Base-by-base conservation (phyloP, 2,113 vertebrate species). In the Notarius lentiginosus region DNA sequence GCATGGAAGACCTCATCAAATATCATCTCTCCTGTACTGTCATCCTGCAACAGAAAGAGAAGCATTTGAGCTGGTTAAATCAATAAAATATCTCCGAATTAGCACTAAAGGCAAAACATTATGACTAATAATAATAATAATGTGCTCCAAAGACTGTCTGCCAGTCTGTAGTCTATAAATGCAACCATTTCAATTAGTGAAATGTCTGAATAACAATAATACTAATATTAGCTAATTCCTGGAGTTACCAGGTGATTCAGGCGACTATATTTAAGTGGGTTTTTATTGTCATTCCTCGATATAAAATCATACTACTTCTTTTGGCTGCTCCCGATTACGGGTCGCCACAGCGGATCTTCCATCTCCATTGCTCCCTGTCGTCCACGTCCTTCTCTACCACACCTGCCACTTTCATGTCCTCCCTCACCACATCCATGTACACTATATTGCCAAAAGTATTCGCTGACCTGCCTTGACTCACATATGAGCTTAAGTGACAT, bases 1-100 rank as follows among this genome's bases (percentile, higher is more conserved):
- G 97, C 97, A 1, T 97, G 96, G 91, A 99, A 99, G 76, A 99
- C 97, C 92, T 99, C 97, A 88, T 99, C 98, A 73, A 99, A 99
- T 89, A 99, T 97, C 93, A 99, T 97, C 94, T 99, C 97, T 7
- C 97, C 98, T 0, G 98, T 98, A 88, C 97, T 96, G 91, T 99
- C 98, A 89, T 99, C 98, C 98, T 99, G 92, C 27, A 89, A 80
- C 22, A 56, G 51, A 47, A 77, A 22, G 65, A 53, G 20, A 82
- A 47, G 76, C 2, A 30, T 3, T 34, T n/a, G 2, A 14, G 53
- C 7, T 11, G 1, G 30, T 49, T 34, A n/a, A 34, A 12, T 55
- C 41, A 82, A 51, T 63, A 15, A 20, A 47, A 56, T 22, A 53
- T n/a, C 11, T 73, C 20, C 41, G 79, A 30, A 20, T 79, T 30